Evolutionary conservation across 2,888 invertebrate species (phyloP).

Genomic region (Heliconius ismenius): DNA sequence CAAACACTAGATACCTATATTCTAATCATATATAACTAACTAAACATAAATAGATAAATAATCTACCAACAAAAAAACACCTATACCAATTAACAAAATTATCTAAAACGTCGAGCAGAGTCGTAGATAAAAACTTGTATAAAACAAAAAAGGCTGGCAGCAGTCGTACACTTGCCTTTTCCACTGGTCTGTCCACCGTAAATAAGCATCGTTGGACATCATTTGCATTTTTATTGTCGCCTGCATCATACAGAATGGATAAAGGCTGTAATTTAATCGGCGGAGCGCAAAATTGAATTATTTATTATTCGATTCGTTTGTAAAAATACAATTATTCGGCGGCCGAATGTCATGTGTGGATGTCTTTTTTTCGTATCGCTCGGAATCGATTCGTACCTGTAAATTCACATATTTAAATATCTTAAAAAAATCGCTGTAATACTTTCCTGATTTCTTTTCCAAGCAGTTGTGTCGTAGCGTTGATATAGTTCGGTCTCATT

Average conservation of each 20-base stretch:
- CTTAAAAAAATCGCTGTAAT: constrained; percentile 49
- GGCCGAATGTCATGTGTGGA: constrained; percentile 53
- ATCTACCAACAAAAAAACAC: constrained; percentile 10
- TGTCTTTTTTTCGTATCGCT: constrained; percentile 58
- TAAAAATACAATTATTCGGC: constrained; percentile 68
- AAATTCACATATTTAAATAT: constrained; percentile 55
- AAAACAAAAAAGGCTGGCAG: constrained; percentile 43
- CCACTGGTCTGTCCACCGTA: constrained; percentile 59
- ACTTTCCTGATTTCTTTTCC: constrained; percentile 54
- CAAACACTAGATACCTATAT: not conserved
- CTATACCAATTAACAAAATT: constrained; percentile 13
- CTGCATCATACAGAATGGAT: constrained; percentile 64
- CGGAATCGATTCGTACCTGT: constrained; percentile 54
- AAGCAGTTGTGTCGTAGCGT: constrained; percentile 54
- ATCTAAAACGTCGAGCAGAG: constrained; percentile 32
- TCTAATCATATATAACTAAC: not conserved
- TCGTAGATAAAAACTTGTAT: constrained; percentile 39
- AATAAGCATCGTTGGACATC: constrained; percentile 70
- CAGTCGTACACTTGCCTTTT: constrained; percentile 54
- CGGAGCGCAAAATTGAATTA: constrained; percentile 76
- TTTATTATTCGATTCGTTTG: constrained; percentile 69
- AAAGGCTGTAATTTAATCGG: constrained; percentile 72
- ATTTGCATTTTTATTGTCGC: constrained; percentile 81
- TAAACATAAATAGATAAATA: constrained; percentile 13
- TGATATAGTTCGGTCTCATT: constrained; percentile 51